Evolutionary conservation across 1,140 invertebrate species (phyloP).

Genomic region (Heliothis virescens): DNA sequence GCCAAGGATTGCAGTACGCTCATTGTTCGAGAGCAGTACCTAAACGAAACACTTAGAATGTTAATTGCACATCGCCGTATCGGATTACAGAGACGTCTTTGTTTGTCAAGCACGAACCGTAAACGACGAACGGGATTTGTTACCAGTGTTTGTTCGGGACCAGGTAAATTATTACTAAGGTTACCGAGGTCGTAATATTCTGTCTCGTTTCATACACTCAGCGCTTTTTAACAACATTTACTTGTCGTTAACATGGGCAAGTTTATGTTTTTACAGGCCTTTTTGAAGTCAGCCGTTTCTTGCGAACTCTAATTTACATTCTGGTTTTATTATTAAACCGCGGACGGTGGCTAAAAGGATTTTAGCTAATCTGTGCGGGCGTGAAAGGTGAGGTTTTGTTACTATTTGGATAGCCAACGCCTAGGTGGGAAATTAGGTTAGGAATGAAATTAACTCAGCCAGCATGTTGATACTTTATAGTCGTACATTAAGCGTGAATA

Average conservation of each 20-base stretch:
- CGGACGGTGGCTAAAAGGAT: slow-evolving; percentile 5
- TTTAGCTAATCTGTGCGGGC: not conserved
- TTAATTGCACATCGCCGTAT: slow-evolving; percentile 67
- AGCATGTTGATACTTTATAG: slow-evolving; percentile 7
- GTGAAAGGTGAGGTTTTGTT: not conserved
- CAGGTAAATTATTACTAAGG: slow-evolving; percentile 39
- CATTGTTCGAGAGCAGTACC: slow-evolving; percentile 53
- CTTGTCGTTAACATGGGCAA: slow-evolving; percentile 11
- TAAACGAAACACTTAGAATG: slow-evolving; percentile 66
- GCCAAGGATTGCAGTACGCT: slow-evolving; percentile 46
- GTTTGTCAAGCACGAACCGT: slow-evolving; percentile 57
- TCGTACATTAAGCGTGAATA: slow-evolving; percentile 28
- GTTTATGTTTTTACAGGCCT: slow-evolving; percentile 22
- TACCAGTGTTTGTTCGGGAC: slow-evolving; percentile 52
- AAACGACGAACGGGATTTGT: slow-evolving; percentile 50
- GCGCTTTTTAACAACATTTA: slow-evolving; percentile 33
- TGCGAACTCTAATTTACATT: slow-evolving; percentile 7
- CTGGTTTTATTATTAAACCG: not conserved
- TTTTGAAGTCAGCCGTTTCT: slow-evolving; percentile 39
- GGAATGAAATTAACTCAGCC: slow-evolving; percentile 16
- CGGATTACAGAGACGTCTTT: slow-evolving; percentile 67
- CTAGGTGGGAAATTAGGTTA: slow-evolving; percentile 25
- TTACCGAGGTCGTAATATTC: slow-evolving; percentile 22
- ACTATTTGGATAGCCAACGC: slow-evolving; percentile 7
- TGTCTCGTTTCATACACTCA: slow-evolving; percentile 35